A percentile compares a stretch with the other conserved stretches of the same genome.
Evolutionary conservation across 2,113 vertebrate species (phyloP).

Genomic region (Emydocephalus ijimae): DNA sequence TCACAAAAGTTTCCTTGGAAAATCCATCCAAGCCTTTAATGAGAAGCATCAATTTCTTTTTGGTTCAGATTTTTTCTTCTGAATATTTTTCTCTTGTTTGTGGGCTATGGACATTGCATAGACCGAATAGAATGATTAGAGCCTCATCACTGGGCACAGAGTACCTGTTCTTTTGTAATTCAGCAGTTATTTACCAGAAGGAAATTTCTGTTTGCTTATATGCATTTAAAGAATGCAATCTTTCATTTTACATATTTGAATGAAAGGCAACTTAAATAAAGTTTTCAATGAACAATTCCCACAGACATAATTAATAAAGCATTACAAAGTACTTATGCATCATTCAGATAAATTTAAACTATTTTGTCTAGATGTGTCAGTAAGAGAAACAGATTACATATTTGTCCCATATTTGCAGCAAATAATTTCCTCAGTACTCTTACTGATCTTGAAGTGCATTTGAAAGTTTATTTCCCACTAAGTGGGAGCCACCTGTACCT

Average conservation of each 20-base stretch:
- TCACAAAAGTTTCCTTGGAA: slow-evolving; percentile 59
- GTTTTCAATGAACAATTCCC: slow-evolving; percentile 10
- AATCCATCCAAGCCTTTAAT: slow-evolving; percentile 51
- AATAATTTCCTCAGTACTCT: neutral
- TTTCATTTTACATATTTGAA: neutral
- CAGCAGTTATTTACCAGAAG: neutral
- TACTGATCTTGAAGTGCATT: neutral
- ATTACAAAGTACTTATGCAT: neutral
- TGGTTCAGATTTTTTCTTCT: slow-evolving; percentile 19
- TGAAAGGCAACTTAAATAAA: neutral
- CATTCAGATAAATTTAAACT: neutral
- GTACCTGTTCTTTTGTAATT: neutral
- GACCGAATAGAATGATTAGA: neutral
- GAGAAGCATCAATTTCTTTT: slow-evolving; percentile 45
- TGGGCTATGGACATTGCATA: neutral
- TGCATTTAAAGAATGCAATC: neutral
- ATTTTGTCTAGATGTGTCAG: neutral
- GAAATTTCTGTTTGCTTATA: neutral
- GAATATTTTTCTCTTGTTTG: slow-evolving; percentile 2
- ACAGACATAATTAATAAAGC: neutral
- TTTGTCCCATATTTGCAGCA: neutral
- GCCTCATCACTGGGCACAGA: neutral
- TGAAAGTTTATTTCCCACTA: neutral
- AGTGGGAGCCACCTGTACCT: neutral
- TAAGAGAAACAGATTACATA: neutral